Evolutionary conservation across 2,113 vertebrate genomes (phyloP).

Genomic region (Serinus canaria): DNA sequence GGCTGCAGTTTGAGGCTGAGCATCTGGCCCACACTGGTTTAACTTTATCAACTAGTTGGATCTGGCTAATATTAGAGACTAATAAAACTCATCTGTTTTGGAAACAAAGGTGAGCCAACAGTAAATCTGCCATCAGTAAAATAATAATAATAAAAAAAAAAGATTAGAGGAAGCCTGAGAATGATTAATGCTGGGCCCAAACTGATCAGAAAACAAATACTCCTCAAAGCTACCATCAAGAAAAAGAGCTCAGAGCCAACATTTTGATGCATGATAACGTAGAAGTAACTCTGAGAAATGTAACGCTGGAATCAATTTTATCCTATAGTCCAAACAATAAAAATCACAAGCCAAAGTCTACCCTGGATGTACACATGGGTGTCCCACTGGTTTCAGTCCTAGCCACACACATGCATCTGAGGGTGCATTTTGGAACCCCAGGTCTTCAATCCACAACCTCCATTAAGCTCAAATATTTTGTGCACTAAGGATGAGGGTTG

Average conservation of each 20-base stretch:
- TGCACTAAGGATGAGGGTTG: background rate
- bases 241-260: slow-evolving; percentile 38
- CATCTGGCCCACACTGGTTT: background rate
- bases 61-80: slow-evolving; percentile 50
- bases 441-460: slow-evolving; percentile 20
- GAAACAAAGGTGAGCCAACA: slow-evolving; percentile 50
- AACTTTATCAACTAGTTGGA: slow-evolving; percentile 15
- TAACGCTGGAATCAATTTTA: slow-evolving; percentile 45
- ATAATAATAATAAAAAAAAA: background rate
- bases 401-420: slow-evolving; percentile 58
- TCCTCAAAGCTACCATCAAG: slow-evolving; percentile 51
- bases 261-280: slow-evolving; percentile 53
- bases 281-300: slow-evolving; percentile 38
- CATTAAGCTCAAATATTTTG: background rate
- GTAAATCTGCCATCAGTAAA: slow-evolving; percentile 53
- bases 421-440: background rate
- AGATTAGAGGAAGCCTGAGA: slow-evolving; percentile 28
- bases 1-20: background rate
- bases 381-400: background rate
- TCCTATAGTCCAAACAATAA: slow-evolving; percentile 38
- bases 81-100: slow-evolving; percentile 39
- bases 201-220: slow-evolving; percentile 49
- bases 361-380: background rate
- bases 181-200: slow-evolving; percentile 41
- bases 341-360: slow-evolving; percentile 28